These are phyloP conservation scores for Plagodis dolabraria DNA, from an alignment of 2,888 invertebrate genomes.

Conservation along the genomic window DNA sequence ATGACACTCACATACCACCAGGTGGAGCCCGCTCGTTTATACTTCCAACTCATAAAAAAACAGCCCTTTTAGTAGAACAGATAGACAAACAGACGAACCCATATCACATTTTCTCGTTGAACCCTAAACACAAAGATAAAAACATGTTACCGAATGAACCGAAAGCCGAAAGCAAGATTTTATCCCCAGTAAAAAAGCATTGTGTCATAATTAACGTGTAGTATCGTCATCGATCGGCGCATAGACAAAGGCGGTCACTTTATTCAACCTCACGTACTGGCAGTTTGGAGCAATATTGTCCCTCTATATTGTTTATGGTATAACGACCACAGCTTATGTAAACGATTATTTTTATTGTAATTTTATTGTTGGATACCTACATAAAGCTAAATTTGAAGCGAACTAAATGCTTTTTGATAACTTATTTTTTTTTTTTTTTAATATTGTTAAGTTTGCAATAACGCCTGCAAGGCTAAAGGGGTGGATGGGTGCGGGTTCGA, in stretches of 20 bases:
- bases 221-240: conserved; percentile 55
- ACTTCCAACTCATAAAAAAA: too few relatives aligned
- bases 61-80: too few relatives aligned
- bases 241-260: conserved; percentile 52
- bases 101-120: too few relatives aligned
- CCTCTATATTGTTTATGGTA: conserved; percentile 50
- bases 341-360: conserved; percentile 56
- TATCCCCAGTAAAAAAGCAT: conserved; percentile 33
- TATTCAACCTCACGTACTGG: conserved; percentile 59
- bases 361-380: conserved; percentile 22
- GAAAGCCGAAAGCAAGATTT: conserved; percentile 14
- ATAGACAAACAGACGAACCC: too few relatives aligned
- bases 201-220: conserved; percentile 56
- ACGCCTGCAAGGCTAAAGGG: too few relatives aligned
- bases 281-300: conserved; percentile 49
- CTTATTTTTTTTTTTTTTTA: too few relatives aligned
- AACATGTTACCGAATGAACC: not conserved
- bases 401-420: conserved; percentile 1
- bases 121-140: too few relatives aligned
- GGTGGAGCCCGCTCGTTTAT: too few relatives aligned
- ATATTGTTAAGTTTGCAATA: too few relatives aligned
- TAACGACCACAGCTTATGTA: conserved; percentile 50
- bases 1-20: too few relatives aligned
- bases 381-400: conserved; percentile 24
- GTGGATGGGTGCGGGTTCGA: too few relatives aligned